phyloP scores from a whole-genome alignment of 2,113 vertebrate species.

The Crotalus tigris region DNA sequence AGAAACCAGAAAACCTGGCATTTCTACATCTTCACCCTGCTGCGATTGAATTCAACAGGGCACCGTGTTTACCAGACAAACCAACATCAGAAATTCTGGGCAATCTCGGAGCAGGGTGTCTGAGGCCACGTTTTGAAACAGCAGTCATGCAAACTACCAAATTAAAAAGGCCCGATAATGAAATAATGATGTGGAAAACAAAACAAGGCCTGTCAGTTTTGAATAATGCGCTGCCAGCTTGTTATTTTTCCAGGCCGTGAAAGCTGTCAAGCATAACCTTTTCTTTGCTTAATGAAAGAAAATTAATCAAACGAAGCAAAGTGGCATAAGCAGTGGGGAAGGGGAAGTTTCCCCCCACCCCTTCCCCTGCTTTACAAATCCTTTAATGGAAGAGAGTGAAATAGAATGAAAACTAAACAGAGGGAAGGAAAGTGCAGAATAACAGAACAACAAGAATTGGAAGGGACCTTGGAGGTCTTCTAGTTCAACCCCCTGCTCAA shows the following conservation, averaged over 20 bases:
- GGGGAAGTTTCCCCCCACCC: no score
- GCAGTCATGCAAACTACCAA: neutral
- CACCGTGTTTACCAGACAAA: neutral
- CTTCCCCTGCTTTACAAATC: neutral
- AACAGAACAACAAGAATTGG: neutral
- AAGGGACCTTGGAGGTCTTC: no score
- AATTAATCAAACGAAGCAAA: conserved; percentile 44
- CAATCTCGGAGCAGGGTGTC: neutral
- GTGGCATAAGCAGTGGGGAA: neutral
- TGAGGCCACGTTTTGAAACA: neutral
- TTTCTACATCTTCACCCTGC: neutral
- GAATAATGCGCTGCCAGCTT: conserved; percentile 22
- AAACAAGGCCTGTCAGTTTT: conserved; percentile 10
- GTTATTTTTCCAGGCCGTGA: conserved; percentile 10
- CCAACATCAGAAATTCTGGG: neutral
- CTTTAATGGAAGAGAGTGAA: conserved; percentile 8
- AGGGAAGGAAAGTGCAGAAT: neutral
- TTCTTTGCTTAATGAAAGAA: neutral
- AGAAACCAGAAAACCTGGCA: neutral
- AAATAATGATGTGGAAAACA: conserved; percentile 37
- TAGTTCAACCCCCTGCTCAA: no score
- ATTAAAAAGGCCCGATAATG: neutral
- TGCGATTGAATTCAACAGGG: neutral
- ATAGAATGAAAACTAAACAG: neutral
- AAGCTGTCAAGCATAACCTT: conserved; percentile 19